Base-by-base conservation (phyloP, 2,113 vertebrate genomes). In the Rynchops niger region DNA sequence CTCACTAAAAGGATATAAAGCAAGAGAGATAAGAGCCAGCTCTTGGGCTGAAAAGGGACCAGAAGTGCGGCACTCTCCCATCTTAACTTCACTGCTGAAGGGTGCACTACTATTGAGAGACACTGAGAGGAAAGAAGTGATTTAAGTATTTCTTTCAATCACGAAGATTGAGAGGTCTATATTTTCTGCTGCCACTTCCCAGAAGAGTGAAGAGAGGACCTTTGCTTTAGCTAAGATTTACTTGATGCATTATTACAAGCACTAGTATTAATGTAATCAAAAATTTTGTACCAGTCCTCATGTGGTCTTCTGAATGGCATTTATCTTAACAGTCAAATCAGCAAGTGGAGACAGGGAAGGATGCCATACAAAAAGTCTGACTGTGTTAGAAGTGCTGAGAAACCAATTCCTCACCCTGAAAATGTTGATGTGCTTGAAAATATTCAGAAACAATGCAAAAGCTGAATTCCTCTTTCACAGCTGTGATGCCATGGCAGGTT, bases 201-300 rank as follows among this genome's bases (percentile, higher is more conserved):
- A 45, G 21, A 87, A 65, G 7, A 50, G 13, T 0, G 0, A 79
- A 38, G 21, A 11, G 1, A 59, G 15, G 29, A 52, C 15, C 11
- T 66, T 74, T 52, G 6, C 34, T 67, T 76, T 58, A 66, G 56
- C 27, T 61, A 47, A 63, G 34, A 83, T 66, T 52, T 70, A 43
- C 73, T 65, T 11, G 5, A 52, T 2, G 4, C 7, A 9, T 42
- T 77, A 42, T 9, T 47, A 36, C 11, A 79, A 84, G 34, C 8
- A 21, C 19, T 3, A n/a, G 7, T 9, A 43, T 50, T 22, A 58
- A 65, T 12, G 10, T 38, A 49, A 69, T 61, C 11, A 23, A 23
- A 61, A 40, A 19, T 10, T 30, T 77, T 59, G 6, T 15, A 17
- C 8, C 22, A 27, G 12, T 36, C 49, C 15, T 79, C 19, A 30